phyloP scores from a whole-genome alignment of 30 jellyfish, hydroid and myxozoan genomes.

The Aurelia coerulea region DNA sequence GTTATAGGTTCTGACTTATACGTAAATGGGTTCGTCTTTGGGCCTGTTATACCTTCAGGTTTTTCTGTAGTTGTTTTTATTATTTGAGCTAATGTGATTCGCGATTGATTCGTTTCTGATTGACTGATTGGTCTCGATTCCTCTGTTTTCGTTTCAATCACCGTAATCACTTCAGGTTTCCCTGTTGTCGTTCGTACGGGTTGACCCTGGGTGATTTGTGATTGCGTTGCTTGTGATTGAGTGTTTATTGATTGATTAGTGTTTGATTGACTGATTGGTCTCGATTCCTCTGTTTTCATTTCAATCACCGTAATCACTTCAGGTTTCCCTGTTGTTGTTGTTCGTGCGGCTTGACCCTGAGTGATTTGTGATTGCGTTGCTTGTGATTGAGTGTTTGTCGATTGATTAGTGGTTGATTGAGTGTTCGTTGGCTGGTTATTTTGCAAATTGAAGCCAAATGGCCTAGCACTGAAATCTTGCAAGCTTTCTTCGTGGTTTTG shows the following conservation, averaged over 20 bases:
- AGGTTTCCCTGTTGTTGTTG: neutral
- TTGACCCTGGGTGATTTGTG: neutral
- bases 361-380: conserved; percentile 5
- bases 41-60: conserved; percentile 25
- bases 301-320: too few relatives aligned
- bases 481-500: conserved; percentile 5
- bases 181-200: too few relatives aligned
- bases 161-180: too few relatives aligned
- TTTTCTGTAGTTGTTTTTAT: conserved; percentile 1
- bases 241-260: neutral
- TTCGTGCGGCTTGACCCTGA: neutral
- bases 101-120: conserved; percentile 3
- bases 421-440: neutral
- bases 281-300: neutral
- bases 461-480: conserved; percentile 76
- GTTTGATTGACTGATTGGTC: conserved; percentile 2
- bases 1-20: conserved; percentile 45
- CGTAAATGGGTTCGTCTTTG: neutral
- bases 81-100: neutral
- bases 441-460: conserved; percentile 69
- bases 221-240: neutral
- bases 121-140: conserved; percentile 3
- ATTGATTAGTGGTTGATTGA: neutral
- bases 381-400: conserved; percentile 1
- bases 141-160: neutral